These are phyloP conservation scores for Pheucticus melanocephalus DNA, from an alignment of 2,113 vertebrate genomes.

Conservation along the genomic window DNA sequence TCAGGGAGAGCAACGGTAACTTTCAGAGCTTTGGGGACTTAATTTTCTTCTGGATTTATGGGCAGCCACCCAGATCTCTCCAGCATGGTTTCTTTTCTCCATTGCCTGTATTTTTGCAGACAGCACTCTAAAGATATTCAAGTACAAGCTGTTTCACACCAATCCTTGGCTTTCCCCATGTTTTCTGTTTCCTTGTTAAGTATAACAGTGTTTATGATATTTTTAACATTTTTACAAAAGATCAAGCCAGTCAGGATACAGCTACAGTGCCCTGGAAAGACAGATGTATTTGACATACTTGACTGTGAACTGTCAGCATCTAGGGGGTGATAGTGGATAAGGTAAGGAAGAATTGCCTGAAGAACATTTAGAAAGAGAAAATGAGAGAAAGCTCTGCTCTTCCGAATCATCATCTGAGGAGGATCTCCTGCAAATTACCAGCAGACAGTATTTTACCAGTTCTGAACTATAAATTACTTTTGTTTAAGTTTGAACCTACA, in stretches of 20 bases:
- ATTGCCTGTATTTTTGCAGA: neutral
- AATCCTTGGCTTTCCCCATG: neutral
- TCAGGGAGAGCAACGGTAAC: neutral
- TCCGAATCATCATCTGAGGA: neutral
- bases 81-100: neutral
- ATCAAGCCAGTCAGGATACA: neutral
- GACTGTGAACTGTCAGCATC: constrained; percentile 25
- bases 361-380: neutral
- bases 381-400: neutral
- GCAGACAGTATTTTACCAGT: neutral
- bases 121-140: neutral
- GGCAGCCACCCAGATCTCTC: constrained; percentile 66
- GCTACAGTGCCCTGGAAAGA: neutral
- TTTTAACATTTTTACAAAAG: neutral
- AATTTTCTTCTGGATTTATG: constrained; percentile 53
- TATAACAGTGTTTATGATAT: neutral
- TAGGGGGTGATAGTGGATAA: constrained; percentile 64
- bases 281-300: neutral
- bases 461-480: neutral
- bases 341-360: constrained; percentile 28
- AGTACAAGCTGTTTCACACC: neutral
- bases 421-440: neutral
- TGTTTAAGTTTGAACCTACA: neutral
- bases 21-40: constrained; percentile 36
- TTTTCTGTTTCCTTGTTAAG: neutral